These are phyloP conservation scores for Acomys russatus DNA, from an alignment of 2,797 vertebrate species.

Conservation along the genomic window DNA sequence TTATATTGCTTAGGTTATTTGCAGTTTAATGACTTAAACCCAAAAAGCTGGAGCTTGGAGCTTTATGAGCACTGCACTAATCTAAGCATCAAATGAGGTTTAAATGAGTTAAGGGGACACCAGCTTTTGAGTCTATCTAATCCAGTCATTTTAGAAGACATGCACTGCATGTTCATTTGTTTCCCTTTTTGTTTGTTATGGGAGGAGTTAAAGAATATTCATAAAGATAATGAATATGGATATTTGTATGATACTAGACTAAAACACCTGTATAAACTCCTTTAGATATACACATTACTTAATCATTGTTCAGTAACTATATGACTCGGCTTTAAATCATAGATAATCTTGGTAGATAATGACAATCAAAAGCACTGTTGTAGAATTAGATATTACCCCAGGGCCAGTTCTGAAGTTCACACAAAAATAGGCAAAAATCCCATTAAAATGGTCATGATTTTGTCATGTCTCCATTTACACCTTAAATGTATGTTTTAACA, in stretches of 20 bases:
- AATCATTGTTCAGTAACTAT: slow-evolving; percentile 53
- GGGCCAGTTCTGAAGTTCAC: slow-evolving; percentile 66
- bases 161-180: neutral
- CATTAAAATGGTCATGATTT: slow-evolving; percentile 70
- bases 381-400: slow-evolving; percentile 68
- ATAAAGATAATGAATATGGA: neutral
- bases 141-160: neutral
- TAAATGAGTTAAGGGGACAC: neutral
- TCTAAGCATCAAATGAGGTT: neutral
- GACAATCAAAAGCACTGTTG: slow-evolving; percentile 64
- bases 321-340: slow-evolving; percentile 52
- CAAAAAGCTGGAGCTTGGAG: neutral
- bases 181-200: neutral
- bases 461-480: slow-evolving; percentile 66
- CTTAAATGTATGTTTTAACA: slow-evolving; percentile 75
- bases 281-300: slow-evolving; percentile 47
- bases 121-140: neutral
- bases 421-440: slow-evolving; percentile 67
- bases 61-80: neutral
- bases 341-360: slow-evolving; percentile 70
- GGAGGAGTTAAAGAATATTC: neutral
- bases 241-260: neutral
- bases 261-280: neutral
- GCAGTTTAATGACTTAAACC: neutral
- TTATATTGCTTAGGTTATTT: neutral